Conservation (phyloP, 2,113 vertebrate genomes). For the Gnathonemus echidnorhynchus region DNA sequence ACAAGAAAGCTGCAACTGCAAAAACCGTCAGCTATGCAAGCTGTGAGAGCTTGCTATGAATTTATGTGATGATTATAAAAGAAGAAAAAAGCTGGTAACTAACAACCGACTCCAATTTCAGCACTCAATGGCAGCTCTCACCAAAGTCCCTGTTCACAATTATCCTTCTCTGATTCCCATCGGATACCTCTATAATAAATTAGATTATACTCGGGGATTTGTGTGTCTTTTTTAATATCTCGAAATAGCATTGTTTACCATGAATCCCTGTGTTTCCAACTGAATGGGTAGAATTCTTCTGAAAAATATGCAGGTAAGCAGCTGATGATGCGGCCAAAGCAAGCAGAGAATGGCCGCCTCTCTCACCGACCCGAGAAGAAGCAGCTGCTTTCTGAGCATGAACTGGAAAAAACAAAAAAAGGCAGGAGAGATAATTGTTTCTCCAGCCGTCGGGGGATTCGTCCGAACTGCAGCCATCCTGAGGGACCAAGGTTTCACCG, state of each 20-base stretch:
- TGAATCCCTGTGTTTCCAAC: conserved; percentile 46
- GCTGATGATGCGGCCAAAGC: conserved; percentile 27
- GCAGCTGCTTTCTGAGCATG: conserved; percentile 65
- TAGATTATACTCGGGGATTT: neutral
- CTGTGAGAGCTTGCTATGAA: neutral
- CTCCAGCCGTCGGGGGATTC: conserved; percentile 44
- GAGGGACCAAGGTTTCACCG: conserved; percentile 22
- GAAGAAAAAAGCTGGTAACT: neutral
- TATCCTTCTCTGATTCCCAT: neutral
- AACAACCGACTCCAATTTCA: neutral
- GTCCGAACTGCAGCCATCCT: conserved; percentile 41
- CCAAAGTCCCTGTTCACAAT: neutral
- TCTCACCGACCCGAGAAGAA: conserved; percentile 43
- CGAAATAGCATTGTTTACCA: neutral
- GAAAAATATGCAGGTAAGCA: conserved; percentile 37
- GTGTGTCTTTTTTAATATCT: neutral
- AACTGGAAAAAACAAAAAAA: conserved; percentile 36
- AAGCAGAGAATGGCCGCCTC: conserved; percentile 26
- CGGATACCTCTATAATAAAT: neutral
- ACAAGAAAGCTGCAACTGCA: neutral
- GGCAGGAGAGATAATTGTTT: conserved; percentile 58
- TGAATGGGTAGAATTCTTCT: conserved; percentile 43
- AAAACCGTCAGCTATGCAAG: neutral
- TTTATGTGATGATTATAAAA: neutral
- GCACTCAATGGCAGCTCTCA: neutral